A percentile compares a stretch with the other conserved stretches of the same genome.
These are phyloP conservation scores for Sarcophaga peregrina DNA, from an alignment of 1,140 invertebrate species.

Conservation along the genomic window DNA sequence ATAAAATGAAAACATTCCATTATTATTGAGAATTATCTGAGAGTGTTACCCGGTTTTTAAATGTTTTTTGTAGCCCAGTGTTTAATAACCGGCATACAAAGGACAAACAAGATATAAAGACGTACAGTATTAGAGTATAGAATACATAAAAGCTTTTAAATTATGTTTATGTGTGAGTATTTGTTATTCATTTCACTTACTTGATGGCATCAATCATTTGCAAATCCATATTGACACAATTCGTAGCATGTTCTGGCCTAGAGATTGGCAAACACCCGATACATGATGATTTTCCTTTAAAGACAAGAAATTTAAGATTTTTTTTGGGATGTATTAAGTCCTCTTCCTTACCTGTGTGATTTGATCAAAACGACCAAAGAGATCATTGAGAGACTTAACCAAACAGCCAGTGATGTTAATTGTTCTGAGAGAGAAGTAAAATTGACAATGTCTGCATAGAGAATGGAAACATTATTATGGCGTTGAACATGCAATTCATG, in stretches of 20 bases:
- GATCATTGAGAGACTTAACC: slow-evolving; percentile 94
- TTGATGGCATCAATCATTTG: slow-evolving; percentile 97
- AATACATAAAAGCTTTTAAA: too few species aligned
- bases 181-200: slow-evolving; percentile 71
- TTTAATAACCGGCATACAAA: too few species aligned
- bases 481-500: slow-evolving; percentile 97
- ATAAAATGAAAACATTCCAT: too few species aligned
- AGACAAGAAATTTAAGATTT: slow-evolving; percentile 35
- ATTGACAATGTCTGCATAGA: slow-evolving; percentile 98
- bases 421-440: slow-evolving; percentile 95
- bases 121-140: too few species aligned
- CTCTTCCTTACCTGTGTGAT: slow-evolving; percentile 85
- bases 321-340: too few species aligned
- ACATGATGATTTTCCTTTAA: slow-evolving; percentile 94
- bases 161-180: too few species aligned
- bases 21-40: too few species aligned
- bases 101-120: too few species aligned
- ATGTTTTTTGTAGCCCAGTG: too few species aligned
- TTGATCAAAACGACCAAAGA: slow-evolving; percentile 97
- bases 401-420: slow-evolving; percentile 90
- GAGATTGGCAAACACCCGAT: slow-evolving; percentile 91
- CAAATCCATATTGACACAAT: slow-evolving; percentile 96
- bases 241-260: slow-evolving; percentile 91
- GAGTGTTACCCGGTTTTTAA: too few species aligned
- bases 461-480: slow-evolving; percentile 97